Percentiles rank a stretch among this genome's conserved stretches.
Conservation (phyloP, 1,140 invertebrate species). For the Trypoxylus dichotomus region DNA sequence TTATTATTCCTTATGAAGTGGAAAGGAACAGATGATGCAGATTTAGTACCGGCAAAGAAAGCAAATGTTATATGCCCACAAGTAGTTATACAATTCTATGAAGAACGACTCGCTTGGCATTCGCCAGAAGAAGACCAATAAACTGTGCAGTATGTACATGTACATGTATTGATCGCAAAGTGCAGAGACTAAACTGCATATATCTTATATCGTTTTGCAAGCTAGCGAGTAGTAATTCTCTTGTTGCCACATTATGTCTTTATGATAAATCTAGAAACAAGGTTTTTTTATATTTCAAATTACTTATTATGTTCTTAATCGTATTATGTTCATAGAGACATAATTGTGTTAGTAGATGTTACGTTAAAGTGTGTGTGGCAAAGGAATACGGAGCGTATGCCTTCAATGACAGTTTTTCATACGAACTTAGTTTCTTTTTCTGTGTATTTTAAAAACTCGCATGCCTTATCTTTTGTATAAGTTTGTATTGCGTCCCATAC, state of each 20-base stretch:
- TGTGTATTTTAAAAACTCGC: not conserved
- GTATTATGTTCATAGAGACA: too few species aligned
- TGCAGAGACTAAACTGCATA: not conserved
- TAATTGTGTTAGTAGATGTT: too few species aligned
- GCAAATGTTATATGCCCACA: conserved; percentile 93
- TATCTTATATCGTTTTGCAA: not conserved
- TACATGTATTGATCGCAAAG: not conserved
- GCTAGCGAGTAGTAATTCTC: not conserved
- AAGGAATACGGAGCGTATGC: too few species aligned
- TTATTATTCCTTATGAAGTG: conserved; percentile 98
- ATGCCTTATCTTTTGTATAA: not conserved
- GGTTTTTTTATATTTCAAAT: too few species aligned
- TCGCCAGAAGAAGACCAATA: conserved; percentile 60
- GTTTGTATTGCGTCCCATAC: not conserved
- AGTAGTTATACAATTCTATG: conserved; percentile 95
- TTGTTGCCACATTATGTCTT: too few species aligned
- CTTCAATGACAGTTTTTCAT: not conserved
- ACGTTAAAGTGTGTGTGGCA: too few species aligned
- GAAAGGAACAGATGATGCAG: conserved; percentile 95
- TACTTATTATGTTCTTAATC: too few species aligned
- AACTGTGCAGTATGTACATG: not conserved
- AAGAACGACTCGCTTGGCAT: conserved; percentile 94
- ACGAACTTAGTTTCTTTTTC: not conserved
- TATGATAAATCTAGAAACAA: too few species aligned
- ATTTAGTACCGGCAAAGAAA: conserved; percentile 87